Base-by-base conservation (phyloP, 2,888 invertebrate species). In the Erynnis tages region DNA sequence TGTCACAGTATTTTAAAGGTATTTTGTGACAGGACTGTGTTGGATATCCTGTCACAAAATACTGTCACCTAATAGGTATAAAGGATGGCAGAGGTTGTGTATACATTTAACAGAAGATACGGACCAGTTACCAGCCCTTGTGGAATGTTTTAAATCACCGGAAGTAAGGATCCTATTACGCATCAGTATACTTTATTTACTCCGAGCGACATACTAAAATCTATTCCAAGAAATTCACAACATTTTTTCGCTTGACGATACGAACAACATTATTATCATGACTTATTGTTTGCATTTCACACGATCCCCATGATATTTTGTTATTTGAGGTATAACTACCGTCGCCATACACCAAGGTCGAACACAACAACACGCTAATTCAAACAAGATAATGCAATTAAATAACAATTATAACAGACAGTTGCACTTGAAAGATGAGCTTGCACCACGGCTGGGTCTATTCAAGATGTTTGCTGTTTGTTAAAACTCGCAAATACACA, bases 251-350 rank as follows among this genome's bases (percentile, higher is more conserved):
- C 34, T 7, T 34, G 14, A 23, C 25, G n/a, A n/a, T 8, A 17
- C 27, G 19, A 21, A 27, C 37, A 27, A 37, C 29, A 37, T 40
- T 47, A 41, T 38, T 48, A 54, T 44, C 35, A 21, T 13, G 14
- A 19, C 41, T 37, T 6, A 43, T 34, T 56, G 56, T 61, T 64
- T 64, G 56, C 55, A 54, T 46, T 60, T 64, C 60, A 55, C 62
- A 62, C 60, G 57, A 34, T 59, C 40, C 46, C 54, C 47, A 54
- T 47, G 46, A 41, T 30, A 13, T 45, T 43, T n/a, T n/a, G n/a
- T 25, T 53, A 43, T 55, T 56, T 58, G 55, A 47, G 56, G 54
- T 58, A 52, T 60, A n/a, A n/a, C n/a, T n/a, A 56, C 46, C 55
- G 60, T 54, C 46, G 57, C 53, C 55, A 8, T 30, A 21, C 37